Percentiles rank a stretch among this genome's conserved stretches.
Evolutionary conservation across 1,140 invertebrate genomes (phyloP).

Genomic region (Anastrepha obliqua): DNA sequence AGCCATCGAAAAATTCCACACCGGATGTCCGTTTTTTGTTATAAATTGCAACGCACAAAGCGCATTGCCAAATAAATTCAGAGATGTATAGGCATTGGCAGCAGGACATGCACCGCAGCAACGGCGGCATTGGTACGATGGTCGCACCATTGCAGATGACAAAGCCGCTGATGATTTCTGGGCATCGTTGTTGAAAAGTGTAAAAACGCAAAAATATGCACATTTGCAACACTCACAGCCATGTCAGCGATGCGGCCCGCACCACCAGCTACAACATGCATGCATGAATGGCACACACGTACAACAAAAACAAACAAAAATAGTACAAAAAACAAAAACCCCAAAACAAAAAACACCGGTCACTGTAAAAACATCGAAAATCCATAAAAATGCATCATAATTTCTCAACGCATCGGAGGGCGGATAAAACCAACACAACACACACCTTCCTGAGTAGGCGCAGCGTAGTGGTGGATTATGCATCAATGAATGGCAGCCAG

Average conservation of each 20-base stretch:
- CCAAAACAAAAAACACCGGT: background rate
- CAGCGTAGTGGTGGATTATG: constrained; percentile 40
- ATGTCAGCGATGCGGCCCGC: constrained; percentile 21
- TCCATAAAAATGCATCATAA: constrained; percentile 75
- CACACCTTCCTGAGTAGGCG: constrained; percentile 46
- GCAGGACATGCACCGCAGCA: background rate
- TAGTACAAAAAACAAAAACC: background rate
- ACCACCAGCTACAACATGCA: background rate
- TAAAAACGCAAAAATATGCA: constrained; percentile 49
- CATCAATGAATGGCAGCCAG: constrained; percentile 21
- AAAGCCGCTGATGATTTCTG: constrained; percentile 47
- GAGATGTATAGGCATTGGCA: background rate
- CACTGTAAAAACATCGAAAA: constrained; percentile 70
- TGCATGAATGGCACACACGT: background rate
- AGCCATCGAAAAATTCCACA: constrained; percentile 59
- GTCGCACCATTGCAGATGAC: constrained; percentile 27
- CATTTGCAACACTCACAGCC: constrained; percentile 24
- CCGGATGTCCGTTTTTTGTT: constrained; percentile 66
- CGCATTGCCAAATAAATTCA: constrained; percentile 54
- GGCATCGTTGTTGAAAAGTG: constrained; percentile 31
- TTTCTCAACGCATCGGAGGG: constrained; percentile 60
- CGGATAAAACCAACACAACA: background rate
- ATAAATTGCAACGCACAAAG: constrained; percentile 58
- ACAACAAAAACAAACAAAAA: constrained; percentile 54
- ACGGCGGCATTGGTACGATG: background rate